These are phyloP conservation scores for Pachycephala philippinensis DNA, from an alignment of 2,113 vertebrate genomes.

Conservation along the genomic window DNA sequence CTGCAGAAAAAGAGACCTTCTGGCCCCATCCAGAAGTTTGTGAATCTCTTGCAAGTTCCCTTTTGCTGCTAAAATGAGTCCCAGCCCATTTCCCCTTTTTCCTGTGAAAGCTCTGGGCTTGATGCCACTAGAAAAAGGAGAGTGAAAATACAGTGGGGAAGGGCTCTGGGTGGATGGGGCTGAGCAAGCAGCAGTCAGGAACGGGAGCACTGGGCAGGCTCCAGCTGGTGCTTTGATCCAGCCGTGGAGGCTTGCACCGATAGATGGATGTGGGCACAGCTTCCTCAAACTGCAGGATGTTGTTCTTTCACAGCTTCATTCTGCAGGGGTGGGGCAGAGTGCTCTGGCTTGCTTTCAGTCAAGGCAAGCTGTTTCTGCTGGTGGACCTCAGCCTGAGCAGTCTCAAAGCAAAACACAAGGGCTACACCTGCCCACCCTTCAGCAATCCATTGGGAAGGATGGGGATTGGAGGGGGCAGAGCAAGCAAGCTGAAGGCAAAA, in stretches of 20 bases:
- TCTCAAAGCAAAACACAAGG: background rate
- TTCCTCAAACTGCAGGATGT: background rate
- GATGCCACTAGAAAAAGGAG: background rate
- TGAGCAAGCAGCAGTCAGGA: background rate
- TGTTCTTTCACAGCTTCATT: background rate
- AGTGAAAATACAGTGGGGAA: conserved; percentile 11
- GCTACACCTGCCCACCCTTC: background rate
- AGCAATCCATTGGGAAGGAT: background rate
- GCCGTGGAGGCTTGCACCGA: background rate
- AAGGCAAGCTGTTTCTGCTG: background rate
- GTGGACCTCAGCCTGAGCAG: fast-evolving
- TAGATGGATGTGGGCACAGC: background rate
- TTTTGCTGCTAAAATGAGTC: conserved; percentile 44
- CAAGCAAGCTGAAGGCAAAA: background rate
- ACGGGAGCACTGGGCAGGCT: background rate
- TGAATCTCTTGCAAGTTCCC: conserved; percentile 25
- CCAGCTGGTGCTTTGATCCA: conserved; percentile 14
- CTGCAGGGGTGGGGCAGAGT: background rate
- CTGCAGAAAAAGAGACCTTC: conserved; percentile 59
- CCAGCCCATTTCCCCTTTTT: conserved; percentile 21
- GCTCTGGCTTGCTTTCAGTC: background rate
- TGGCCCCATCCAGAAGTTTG: conserved; percentile 57
- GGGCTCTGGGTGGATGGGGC: background rate
- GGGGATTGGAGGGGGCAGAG: background rate
- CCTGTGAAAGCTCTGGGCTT: conserved; percentile 12